These are phyloP conservation scores for Dendrocopos noguchii DNA, from an alignment of 2,113 vertebrate species.

Conservation along the genomic window DNA sequence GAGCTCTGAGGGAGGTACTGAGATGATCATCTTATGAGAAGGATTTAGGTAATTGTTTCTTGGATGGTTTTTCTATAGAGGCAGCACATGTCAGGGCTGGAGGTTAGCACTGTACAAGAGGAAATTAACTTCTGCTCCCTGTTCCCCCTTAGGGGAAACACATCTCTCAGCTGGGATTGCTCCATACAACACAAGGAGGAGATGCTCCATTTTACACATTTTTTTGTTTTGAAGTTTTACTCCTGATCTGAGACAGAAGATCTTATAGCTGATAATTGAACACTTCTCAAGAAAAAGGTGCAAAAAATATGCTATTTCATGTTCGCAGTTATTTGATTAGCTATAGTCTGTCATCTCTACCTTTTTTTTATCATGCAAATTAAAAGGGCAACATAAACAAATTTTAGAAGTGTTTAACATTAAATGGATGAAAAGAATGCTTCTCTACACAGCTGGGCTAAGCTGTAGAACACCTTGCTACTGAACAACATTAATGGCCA, in stretches of 20 bases:
- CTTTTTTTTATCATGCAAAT: slow-evolving; percentile 38
- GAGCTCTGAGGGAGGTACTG: background rate
- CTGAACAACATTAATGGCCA: background rate
- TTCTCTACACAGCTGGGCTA: background rate
- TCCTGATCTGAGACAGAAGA: slow-evolving; percentile 16
- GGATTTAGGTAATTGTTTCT: background rate
- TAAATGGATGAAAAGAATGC: background rate
- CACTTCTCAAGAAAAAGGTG: background rate
- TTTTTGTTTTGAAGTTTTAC: slow-evolving; percentile 21
- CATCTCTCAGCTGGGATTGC: background rate
- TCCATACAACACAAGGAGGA: background rate
- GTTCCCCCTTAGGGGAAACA: background rate
- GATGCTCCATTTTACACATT: background rate
- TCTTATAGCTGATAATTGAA: slow-evolving; percentile 58
- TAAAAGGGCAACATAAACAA: slow-evolving; percentile 34
- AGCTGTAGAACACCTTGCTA: background rate
- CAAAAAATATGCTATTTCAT: slow-evolving; percentile 35
- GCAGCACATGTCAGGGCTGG: background rate
- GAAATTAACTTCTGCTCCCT: background rate
- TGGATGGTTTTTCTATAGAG: background rate
- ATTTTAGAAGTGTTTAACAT: slow-evolving; percentile 7
- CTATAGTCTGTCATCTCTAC: background rate
- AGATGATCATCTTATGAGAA: background rate
- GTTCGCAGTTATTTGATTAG: slow-evolving; percentile 52
- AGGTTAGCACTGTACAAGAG: background rate